Evolutionary conservation across 1,140 invertebrate species (phyloP), one percentile per base, ranked within the genome.

Genomic region (Macrosteles quadrilineatus): DNA sequence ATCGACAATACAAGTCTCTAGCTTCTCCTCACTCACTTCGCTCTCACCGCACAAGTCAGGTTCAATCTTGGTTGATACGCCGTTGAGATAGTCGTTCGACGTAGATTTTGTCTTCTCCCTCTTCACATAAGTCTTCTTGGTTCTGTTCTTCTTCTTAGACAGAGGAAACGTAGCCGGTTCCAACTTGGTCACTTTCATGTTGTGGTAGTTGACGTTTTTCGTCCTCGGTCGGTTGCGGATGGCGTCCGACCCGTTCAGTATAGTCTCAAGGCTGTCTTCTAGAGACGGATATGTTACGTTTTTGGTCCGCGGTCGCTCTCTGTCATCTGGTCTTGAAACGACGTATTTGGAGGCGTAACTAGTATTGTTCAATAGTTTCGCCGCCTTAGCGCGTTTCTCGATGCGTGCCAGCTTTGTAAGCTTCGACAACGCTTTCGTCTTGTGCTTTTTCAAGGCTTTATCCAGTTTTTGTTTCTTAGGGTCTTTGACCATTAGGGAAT

Each of bases 191-290:
- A 83, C 77, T 63, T 82, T 84, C n/a, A 87, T 70, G 67, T 77
- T 79, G 67, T 87, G 86, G 76, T 87, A 87, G 72, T 83, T 86
- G 0, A 88, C 87, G 67, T 88, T 87, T 75, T 87, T 87, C 0
- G 86, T 88, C 45, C 85, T 77, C 9, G 86, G 85, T 59, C 86
- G 76, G 63, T 85, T 85, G 64, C 85, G 76, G 69, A 84, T 85
- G 14, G 81, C 78, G 2, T 81, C 81, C 0, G 77, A 75, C 25
- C 81, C 81, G 2, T 80, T 73, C 0, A 80, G 77, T 21, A 68
- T 69, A 72, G 72, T 40, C 47, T 65, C 77, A 76, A 43, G 71
- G 74, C 59, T 29, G 36, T 64, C 62, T 27, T 64, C 78, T 70
- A 69, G 73, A 68, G 63, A 77, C 70, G 17, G 78, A 79, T 47